A percentile compares a stretch with the other conserved stretches of the same genome.
These are phyloP conservation scores for Nothobranchius kuhntae DNA, from an alignment of 2,113 vertebrate genomes.

Conservation along the genomic window DNA sequence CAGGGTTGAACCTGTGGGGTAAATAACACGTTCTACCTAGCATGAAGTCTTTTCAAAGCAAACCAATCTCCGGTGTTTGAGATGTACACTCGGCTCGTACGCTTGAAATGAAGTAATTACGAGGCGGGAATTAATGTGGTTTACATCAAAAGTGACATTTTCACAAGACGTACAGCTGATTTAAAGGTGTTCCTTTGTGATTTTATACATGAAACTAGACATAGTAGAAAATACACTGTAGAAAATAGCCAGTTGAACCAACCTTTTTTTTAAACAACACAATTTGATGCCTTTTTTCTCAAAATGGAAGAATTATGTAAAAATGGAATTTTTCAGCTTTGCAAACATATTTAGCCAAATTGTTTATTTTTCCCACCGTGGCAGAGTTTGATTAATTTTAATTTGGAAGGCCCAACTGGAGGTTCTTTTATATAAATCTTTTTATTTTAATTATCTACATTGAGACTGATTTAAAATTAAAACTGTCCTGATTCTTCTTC, in stretches of 20 bases:
- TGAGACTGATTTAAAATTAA: too few species aligned
- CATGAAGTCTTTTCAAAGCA: conserved; percentile 12
- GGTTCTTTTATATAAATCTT: too few species aligned
- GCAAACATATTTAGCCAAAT: background rate
- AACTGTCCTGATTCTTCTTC: too few species aligned
- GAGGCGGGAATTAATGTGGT: conserved; percentile 11
- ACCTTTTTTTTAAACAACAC: background rate
- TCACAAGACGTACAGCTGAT: background rate
- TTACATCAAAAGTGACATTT: conserved; percentile 12
- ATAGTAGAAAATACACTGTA: background rate
- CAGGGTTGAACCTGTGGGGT: conserved; percentile 10
- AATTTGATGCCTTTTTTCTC: background rate
- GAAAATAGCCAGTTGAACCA: background rate
- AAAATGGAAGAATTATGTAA: too few species aligned
- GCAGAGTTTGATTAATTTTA: too few species aligned
- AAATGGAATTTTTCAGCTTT: too few species aligned
- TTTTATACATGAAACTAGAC: conserved; percentile 7
- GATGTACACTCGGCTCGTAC: background rate
- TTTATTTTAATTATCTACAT: too few species aligned
- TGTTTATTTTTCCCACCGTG: too few species aligned
- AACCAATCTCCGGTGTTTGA: conserved; percentile 18
- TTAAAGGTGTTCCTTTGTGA: background rate
- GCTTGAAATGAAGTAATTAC: conserved; percentile 20
- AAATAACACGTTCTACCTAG: conserved; percentile 11
- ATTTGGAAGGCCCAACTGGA: too few species aligned